phyloP scores from a whole-genome alignment of 1,140 invertebrate genomes.

The Heliconius eleuchia region DNA sequence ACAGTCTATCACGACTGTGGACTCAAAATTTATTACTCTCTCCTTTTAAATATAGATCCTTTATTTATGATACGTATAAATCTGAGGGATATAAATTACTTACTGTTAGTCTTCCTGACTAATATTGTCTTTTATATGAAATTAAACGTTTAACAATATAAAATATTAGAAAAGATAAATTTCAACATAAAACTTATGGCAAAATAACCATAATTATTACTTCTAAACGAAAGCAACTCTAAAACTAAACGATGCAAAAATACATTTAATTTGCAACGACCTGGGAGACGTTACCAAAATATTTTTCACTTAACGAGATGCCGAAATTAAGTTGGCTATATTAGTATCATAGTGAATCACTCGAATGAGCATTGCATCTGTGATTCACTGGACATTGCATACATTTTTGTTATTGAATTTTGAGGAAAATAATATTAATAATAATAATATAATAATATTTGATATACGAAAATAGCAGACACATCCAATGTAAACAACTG shows the following conservation, averaged over 20 bases:
- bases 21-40: too few species aligned
- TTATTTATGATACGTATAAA: too few species aligned
- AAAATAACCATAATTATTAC: background rate
- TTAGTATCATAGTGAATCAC: constrained; percentile 31
- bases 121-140: too few species aligned
- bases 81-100: too few species aligned
- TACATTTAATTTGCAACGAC: constrained; percentile 44
- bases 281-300: constrained; percentile 64
- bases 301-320: constrained; percentile 26
- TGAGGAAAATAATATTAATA: constrained; percentile 18
- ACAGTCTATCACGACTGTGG: too few species aligned
- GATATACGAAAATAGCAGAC: background rate
- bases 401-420: constrained; percentile 16
- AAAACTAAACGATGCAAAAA: constrained; percentile 6
- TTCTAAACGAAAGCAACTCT: background rate
- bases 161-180: background rate
- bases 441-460: background rate
- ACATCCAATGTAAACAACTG: background rate
- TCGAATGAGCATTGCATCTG: constrained; percentile 17
- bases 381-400: background rate
- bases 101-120: too few species aligned
- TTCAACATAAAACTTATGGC: background rate
- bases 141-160: too few species aligned
- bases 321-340: constrained; percentile 19
- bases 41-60: too few species aligned